These are phyloP conservation scores for Diarsia brunnea DNA, from an alignment of 2,888 invertebrate genomes.

Conservation along the genomic window DNA sequence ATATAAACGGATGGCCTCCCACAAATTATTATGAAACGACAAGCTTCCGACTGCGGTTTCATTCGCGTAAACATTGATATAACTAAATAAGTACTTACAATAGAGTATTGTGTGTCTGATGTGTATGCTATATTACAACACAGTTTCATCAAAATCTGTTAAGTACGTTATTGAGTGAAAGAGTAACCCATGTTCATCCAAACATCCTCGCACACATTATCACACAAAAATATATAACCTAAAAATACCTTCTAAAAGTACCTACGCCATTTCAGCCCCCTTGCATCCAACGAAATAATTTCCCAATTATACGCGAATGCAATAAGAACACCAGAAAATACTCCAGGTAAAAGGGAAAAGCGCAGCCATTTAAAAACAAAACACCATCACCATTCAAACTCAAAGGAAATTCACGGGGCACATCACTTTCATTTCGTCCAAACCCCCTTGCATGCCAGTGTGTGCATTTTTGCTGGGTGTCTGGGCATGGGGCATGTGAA, in stretches of 20 bases:
- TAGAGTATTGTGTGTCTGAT: no score
- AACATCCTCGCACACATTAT: neutral
- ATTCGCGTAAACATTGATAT: neutral
- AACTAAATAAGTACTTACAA: no score
- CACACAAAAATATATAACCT: neutral
- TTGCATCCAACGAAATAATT: neutral
- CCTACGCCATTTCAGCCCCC: neutral
- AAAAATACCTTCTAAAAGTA: neutral
- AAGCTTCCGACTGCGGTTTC: neutral
- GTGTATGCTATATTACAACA: neutral
- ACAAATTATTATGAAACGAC: neutral
- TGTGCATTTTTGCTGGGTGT: constrained; percentile 54
- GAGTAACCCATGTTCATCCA: neutral
- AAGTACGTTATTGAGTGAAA: neutral
- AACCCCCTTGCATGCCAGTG: constrained; percentile 29
- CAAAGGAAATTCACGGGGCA: constrained; percentile 22
- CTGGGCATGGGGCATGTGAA: constrained; percentile 65
- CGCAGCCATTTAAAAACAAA: constrained; percentile 13
- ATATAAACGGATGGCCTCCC: neutral
- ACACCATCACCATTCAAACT: neutral
- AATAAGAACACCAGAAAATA: neutral
- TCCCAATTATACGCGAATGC: neutral
- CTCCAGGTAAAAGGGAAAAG: constrained; percentile 29
- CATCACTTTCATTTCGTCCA: constrained; percentile 54
- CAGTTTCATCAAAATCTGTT: neutral